Base-by-base conservation (phyloP, 2,113 vertebrate genomes). In the Elgaria multicarinata region DNA sequence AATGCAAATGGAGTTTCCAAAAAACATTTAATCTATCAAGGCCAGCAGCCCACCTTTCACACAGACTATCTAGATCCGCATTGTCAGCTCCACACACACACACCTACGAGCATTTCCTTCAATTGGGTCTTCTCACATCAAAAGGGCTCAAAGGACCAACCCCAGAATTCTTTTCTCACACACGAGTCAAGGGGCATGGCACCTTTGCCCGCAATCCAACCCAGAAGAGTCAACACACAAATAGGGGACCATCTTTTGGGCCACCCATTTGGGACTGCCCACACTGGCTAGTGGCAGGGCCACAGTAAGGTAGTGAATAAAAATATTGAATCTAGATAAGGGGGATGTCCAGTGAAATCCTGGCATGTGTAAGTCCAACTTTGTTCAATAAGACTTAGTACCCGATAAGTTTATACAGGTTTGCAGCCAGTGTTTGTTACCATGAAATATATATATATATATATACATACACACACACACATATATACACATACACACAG, bases 81-180 rank as follows among this genome's bases (percentile, higher is more conserved):
- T 1, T 26, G 46, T 50, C 46, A 50, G 46, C 46, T 39, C 53
- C n/a, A n/a, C n/a, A n/a, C n/a, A n/a, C n/a, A n/a, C n/a, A n/a
- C n/a, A n/a, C n/a, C n/a, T n/a, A n/a, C n/a, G 81, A 6, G 0
- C 0, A 1, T 3, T 0, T 85, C 46, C 44, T 28, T 33, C 76
- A 78, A 78, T 16, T 31, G 28, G 44, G 13, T 78, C 12, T 50
- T 78, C 44, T 78, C 28, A 31, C 8, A 75, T 18, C 36, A 50
- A 28, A 12, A 53, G 24, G 26, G 12, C 76, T 31, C 28, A 26
- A 50, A 22, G 20, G 46, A 76, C 42, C 20, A 44, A 36, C 22
- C 12, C 26, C 18, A 39, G 16, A 78, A 31, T 31, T 28, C 46
- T 20, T 50, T 28, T 10, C 4, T 4, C 18, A 78, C 50, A 50